Percentiles rank a stretch among this genome's conserved stretches.
These are phyloP conservation scores for Cyclura pinguis DNA, from an alignment of 2,797 vertebrate genomes.

Conservation along the genomic window DNA sequence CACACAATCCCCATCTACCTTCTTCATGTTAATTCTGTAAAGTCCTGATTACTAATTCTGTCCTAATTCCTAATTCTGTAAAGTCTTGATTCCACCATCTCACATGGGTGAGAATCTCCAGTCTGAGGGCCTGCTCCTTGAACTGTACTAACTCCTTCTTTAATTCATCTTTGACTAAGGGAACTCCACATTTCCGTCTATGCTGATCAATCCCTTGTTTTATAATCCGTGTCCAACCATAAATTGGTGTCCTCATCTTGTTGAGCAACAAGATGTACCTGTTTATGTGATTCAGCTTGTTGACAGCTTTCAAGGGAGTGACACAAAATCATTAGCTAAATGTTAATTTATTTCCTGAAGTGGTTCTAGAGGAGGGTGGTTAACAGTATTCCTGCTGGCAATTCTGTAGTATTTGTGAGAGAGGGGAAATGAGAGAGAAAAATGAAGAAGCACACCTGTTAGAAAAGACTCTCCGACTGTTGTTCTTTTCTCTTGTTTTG, in stretches of 20 bases:
- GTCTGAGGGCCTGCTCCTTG: neutral
- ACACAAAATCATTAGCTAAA: constrained; percentile 27
- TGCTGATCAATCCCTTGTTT: neutral
- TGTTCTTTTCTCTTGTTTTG: neutral
- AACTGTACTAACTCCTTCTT: neutral
- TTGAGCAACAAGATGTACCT: neutral
- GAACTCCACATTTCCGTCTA: neutral
- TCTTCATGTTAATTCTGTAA: neutral
- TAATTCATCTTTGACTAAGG: neutral
- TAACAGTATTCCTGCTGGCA: neutral
- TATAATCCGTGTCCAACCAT: neutral
- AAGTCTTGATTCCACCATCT: neutral
- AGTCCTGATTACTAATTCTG: too few species aligned
- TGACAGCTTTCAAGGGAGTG: constrained; percentile 7
- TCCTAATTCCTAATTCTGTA: neutral
- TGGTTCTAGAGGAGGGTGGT: neutral
- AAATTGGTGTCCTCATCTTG: constrained; percentile 7
- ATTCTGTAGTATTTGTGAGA: neutral
- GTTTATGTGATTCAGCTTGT: constrained; percentile 3
- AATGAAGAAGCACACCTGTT: neutral
- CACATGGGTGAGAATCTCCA: neutral
- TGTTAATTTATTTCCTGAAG: neutral
- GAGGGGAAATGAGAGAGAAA: neutral
- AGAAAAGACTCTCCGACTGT: neutral
- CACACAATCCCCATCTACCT: neutral